Base-by-base conservation (phyloP, 64 coral and sea anemone species). In the Montipora foliosa region DNA sequence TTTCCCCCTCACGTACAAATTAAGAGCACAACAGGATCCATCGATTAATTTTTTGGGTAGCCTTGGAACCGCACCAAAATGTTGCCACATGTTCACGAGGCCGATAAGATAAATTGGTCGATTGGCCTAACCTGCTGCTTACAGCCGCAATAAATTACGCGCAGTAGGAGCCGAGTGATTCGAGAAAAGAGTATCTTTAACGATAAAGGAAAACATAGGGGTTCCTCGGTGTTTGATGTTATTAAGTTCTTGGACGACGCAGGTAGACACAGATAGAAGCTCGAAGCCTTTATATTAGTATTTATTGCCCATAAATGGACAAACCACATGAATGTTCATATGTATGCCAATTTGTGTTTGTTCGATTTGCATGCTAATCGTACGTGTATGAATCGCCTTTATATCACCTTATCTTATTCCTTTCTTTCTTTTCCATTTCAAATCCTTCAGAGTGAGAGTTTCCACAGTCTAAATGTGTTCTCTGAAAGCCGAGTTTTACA, bases 171-270 rank as follows among this genome's bases (percentile, higher is more conserved):
- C 53, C 53, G 6, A 93, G 68, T 21, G 66, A 71, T 48, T 86
- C 76, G 14, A 67, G 78, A 49, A 93, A 88, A 49, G 88, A 46
- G 86, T 88, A 77, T 83, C 74, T 13, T 68, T 59, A 70, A 37
- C 69, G 49, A 93, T 53, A 88, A 50, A 57, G 67, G 49, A 68
- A 93, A 79, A 52, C 92, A 78, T 87, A 60, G 69, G 92, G 92
- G 92, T 81, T 93, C 75, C 84, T 29, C 47, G 47, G 78, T 86
- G 44, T 19, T 47, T 37, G 5, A 77, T 48, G 60, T 93, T 79
- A 93, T 93, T 93, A 88, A 88, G 62, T 79, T 80, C 67, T 86
- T 86, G 44, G 82, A 16, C 45, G 16, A 45, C 82, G 82, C 50
- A 70, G 82, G 82, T 86, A 71, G 44, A 86, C 82, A 86, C 82